A percentile compares a stretch with the other conserved stretches of the same genome.
Conservation (phyloP, 1,140 invertebrate genomes). For the Heliothis virescens region DNA sequence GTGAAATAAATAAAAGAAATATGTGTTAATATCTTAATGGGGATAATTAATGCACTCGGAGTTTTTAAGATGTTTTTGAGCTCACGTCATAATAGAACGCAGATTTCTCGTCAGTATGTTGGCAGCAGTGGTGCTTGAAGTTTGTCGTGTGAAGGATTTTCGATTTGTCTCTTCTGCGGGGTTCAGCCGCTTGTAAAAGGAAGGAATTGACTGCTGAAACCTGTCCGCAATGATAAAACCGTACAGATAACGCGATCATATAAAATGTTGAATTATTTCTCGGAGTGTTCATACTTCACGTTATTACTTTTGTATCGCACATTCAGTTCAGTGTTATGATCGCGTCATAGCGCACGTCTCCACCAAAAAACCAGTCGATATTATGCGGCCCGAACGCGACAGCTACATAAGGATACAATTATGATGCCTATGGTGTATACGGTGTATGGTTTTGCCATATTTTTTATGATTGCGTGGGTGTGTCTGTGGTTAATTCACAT, state of each 20-base stretch:
- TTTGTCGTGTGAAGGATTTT: slow-evolving; percentile 42
- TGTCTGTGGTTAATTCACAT: slow-evolving; percentile 89
- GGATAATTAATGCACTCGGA: too few species aligned
- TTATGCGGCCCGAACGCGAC: slow-evolving; percentile 82
- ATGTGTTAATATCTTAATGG: too few species aligned
- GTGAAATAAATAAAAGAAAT: too few species aligned
- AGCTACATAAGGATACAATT: slow-evolving; percentile 78
- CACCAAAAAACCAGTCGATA: slow-evolving; percentile 77
- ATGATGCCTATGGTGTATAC: slow-evolving; percentile 85
- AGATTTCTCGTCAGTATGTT: neutral
- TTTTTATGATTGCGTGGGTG: slow-evolving; percentile 89
- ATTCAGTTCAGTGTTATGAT: slow-evolving; percentile 75
- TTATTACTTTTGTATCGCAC: slow-evolving; percentile 53
- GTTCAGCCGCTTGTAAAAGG: slow-evolving; percentile 38
- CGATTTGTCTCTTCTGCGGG: slow-evolving; percentile 21
- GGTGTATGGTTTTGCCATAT: slow-evolving; percentile 88
- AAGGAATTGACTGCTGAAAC: slow-evolving; percentile 45
- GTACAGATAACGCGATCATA: slow-evolving; percentile 66
- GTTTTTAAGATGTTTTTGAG: too few species aligned
- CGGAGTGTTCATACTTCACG: slow-evolving; percentile 54
- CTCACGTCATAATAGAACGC: neutral
- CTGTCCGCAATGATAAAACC: slow-evolving; percentile 58
- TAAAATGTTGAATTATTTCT: slow-evolving; percentile 64
- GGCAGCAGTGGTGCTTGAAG: slow-evolving; percentile 39
- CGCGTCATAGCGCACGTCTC: slow-evolving; percentile 75